Evolutionary conservation across 2,888 invertebrate genomes (phyloP).

Genomic region (Thymelicus sylvestris): DNA sequence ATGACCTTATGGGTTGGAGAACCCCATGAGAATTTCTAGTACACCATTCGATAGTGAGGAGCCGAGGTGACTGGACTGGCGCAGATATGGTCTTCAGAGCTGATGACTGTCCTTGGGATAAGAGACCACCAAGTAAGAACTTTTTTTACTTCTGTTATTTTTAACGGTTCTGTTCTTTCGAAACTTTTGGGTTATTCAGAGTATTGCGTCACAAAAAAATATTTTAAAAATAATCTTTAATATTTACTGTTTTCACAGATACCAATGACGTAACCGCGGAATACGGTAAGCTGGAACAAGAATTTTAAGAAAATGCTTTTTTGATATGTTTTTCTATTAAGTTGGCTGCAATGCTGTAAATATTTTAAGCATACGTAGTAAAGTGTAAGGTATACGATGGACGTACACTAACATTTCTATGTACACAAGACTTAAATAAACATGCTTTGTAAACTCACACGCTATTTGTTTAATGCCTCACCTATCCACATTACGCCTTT

Average conservation of each 20-base stretch:
- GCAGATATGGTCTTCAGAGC: slow-evolving; percentile 19
- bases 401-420: slow-evolving; percentile 59
- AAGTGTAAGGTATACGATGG: slow-evolving; percentile 54
- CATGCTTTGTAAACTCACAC: slow-evolving; percentile 62
- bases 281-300: slow-evolving; percentile 52
- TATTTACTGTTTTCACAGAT: slow-evolving; percentile 47
- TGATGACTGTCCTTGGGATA: slow-evolving; percentile 38
- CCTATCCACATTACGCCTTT: slow-evolving; percentile 54
- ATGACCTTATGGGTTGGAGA: slow-evolving; percentile 64
- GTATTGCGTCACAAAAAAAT: slow-evolving; percentile 17
- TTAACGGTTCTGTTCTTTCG: background rate
- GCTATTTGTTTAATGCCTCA: slow-evolving; percentile 69
- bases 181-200: background rate
- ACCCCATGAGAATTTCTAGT: slow-evolving; percentile 61
- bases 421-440: slow-evolving; percentile 67
- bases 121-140: slow-evolving; percentile 51
- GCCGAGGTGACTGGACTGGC: slow-evolving; percentile 26
- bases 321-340: slow-evolving; percentile 47
- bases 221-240: slow-evolving; percentile 9
- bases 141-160: slow-evolving; percentile 13
- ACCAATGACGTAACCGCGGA: slow-evolving; percentile 40
- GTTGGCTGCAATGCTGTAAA: slow-evolving; percentile 51
- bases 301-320: slow-evolving; percentile 49
- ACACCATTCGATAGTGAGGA: slow-evolving; percentile 66
- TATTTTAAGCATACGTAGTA: slow-evolving; percentile 53